phyloP scores from a whole-genome alignment of 2,888 invertebrate species.

The Macrosoma leucophasiata region DNA sequence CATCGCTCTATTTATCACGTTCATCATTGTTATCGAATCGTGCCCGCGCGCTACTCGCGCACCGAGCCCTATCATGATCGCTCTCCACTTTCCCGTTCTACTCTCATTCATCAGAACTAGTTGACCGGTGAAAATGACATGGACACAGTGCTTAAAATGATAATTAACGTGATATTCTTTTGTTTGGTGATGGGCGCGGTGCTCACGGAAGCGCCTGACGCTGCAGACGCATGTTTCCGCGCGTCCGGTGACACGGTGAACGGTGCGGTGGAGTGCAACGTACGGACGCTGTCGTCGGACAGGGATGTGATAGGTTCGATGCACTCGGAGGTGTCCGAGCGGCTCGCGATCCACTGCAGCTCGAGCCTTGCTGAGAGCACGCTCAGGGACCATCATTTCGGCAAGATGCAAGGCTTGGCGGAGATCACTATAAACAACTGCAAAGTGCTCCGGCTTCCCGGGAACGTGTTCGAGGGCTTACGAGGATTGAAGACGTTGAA shows the following conservation, averaged over 20 bases:
- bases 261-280: conserved; percentile 75
- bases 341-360: conserved; percentile 84
- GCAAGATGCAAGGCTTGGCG: conserved; percentile 84
- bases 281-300: conserved; percentile 82
- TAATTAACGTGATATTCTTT: conserved; percentile 70
- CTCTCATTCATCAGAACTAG: conserved; percentile 52
- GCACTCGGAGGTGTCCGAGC: conserved; percentile 82
- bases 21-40: conserved; percentile 48
- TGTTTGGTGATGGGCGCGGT: conserved; percentile 74
- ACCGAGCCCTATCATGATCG: conserved; percentile 54
- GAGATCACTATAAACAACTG: conserved; percentile 85
- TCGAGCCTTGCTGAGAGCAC: conserved; percentile 78
- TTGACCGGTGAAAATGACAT: conserved; percentile 68
- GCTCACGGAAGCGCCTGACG: conserved; percentile 68
- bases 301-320: conserved; percentile 78
- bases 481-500: conserved; percentile 85
- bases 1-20: conserved; percentile 47
- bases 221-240: conserved; percentile 63
- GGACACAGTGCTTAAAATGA: conserved; percentile 72
- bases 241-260: conserved; percentile 58
- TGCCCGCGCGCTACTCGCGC: conserved; percentile 43
- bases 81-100: conserved; percentile 43
- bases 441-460: conserved; percentile 85
- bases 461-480: conserved; percentile 87
- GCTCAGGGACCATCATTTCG: conserved; percentile 82